Evolutionary conservation across 1,140 invertebrate species (phyloP).

Genomic region (Drosophila paulistorum): DNA sequence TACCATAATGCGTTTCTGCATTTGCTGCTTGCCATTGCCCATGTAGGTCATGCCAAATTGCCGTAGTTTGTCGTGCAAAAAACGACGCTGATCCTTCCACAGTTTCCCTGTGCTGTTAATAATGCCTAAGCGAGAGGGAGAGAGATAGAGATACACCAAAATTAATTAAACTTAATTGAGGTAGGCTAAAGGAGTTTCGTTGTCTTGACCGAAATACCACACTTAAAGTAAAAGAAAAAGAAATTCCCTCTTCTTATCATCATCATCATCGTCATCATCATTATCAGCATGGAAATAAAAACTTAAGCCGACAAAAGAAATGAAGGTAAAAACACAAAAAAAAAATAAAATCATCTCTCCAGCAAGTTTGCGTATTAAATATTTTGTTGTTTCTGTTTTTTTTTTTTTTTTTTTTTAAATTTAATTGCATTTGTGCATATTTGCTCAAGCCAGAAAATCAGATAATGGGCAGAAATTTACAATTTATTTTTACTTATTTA

Average conservation of each 20-base stretch:
- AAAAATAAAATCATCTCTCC: constrained; percentile 45
- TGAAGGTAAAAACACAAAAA: constrained; percentile 25
- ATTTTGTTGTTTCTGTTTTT: constrained; percentile 23
- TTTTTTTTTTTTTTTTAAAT: constrained; percentile 7
- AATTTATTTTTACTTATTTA: not conserved
- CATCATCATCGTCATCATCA: constrained; percentile 1
- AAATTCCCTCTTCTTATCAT: constrained; percentile 32
- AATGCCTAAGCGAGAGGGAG: constrained; percentile 87
- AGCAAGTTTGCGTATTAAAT: constrained; percentile 19
- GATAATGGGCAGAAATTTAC: constrained; percentile 14
- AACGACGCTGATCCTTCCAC: constrained; percentile 96
- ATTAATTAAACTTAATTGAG: constrained; percentile 58
- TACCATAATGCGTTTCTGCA: constrained; percentile 94
- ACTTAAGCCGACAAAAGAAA: constrained; percentile 15
- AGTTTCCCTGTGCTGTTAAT: constrained; percentile 94
- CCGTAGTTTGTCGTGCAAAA: constrained; percentile 93
- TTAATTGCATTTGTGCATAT: constrained; percentile 27
- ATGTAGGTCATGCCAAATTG: constrained; percentile 95
- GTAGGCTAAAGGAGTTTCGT: constrained; percentile 50
- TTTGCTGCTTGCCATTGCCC: constrained; percentile 89
- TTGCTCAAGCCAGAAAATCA: constrained; percentile 15
- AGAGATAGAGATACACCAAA: not conserved
- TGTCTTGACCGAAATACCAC: constrained; percentile 6
- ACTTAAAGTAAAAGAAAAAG: constrained; percentile 26
- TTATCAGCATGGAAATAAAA: constrained; percentile 8